Evolutionary conservation across 2,888 invertebrate species (phyloP).

Genomic region (Zootermopsis nevadensis): DNA sequence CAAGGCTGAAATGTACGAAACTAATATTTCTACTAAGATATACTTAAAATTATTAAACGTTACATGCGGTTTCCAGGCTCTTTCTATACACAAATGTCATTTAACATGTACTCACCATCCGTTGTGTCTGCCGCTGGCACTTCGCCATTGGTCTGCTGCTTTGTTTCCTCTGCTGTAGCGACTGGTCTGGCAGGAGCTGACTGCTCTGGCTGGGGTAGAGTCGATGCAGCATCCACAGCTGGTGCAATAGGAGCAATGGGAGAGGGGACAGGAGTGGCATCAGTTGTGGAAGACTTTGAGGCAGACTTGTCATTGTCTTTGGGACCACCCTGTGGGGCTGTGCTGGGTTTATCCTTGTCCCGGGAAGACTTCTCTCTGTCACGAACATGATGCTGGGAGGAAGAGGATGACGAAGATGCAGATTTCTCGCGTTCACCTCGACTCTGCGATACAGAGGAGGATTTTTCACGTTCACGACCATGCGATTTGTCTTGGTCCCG

Average conservation of each 20-base stretch:
- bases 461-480: slow-evolving; percentile 36
- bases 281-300: slow-evolving; percentile 29
- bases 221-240: background rate
- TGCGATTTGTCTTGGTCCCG: slow-evolving; percentile 32
- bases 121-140: slow-evolving; percentile 20
- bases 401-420: background rate
- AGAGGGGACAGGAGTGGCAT: slow-evolving; percentile 1
- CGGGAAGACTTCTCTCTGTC: slow-evolving; percentile 45
- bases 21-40: no score
- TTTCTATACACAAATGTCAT: no score
- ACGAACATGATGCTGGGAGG: slow-evolving; percentile 23
- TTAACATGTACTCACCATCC: slow-evolving; percentile 44
- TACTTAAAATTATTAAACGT: no score
- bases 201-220: background rate
- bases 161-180: slow-evolving; percentile 26
- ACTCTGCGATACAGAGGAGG: slow-evolving; percentile 29
- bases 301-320: slow-evolving; percentile 32
- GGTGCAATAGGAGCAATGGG: background rate
- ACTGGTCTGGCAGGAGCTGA: background rate
- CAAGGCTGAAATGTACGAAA: no score
- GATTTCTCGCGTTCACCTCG: slow-evolving; percentile 35
- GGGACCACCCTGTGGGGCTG: background rate
- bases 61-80: no score
- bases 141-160: slow-evolving; percentile 49
- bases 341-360: slow-evolving; percentile 29